These are phyloP conservation scores for Chydorus sphaericus DNA, from an alignment of 2,888 invertebrate species.

Conservation along the genomic window DNA sequence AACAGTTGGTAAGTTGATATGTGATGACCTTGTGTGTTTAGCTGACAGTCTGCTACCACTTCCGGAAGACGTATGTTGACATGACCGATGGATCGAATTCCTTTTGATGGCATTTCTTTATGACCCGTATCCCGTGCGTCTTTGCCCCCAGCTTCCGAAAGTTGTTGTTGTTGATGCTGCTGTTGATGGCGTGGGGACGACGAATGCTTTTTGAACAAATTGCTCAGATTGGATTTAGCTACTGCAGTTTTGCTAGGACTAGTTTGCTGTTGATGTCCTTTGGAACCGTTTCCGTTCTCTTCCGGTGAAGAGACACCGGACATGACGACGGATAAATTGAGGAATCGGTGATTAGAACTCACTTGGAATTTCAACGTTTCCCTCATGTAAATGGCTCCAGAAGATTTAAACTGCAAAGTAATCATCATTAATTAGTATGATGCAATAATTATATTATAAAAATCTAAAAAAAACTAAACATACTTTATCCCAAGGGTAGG, in stretches of 20 bases:
- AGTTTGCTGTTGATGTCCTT: background rate
- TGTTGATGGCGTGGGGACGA: background rate
- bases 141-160: background rate
- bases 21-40: conserved; percentile 66
- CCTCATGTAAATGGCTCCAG: background rate
- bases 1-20: conserved; percentile 58
- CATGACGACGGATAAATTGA: background rate
- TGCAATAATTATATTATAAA: background rate
- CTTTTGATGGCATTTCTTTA: background rate
- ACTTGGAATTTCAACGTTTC: background rate
- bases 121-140: background rate
- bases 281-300: background rate
- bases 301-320: background rate
- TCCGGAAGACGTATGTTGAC: conserved; percentile 65
- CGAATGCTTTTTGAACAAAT: conserved; percentile 6
- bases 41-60: conserved; percentile 62
- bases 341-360: background rate
- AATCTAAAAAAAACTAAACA: background rate
- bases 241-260: background rate
- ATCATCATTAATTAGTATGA: background rate
- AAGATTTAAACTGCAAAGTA: background rate
- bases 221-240: conserved; percentile 1
- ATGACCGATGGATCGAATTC: conserved; percentile 45
- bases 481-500: background rate
- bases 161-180: no score